Conservation (phyloP, 1,140 invertebrate genomes). For the Berghia stephanieae region DNA sequence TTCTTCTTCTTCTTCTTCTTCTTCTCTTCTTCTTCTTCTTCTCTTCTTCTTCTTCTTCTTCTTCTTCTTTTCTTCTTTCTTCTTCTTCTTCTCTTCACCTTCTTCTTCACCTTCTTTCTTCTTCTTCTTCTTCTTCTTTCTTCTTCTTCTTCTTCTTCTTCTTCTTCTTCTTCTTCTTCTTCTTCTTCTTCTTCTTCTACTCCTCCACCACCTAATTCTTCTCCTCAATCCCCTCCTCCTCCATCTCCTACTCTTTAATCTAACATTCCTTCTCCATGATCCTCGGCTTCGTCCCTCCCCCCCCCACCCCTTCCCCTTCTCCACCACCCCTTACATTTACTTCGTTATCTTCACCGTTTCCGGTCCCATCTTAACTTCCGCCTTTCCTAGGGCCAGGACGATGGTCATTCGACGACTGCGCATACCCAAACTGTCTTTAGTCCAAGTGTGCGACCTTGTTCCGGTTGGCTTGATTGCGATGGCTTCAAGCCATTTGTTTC, state of each 20-base stretch:
- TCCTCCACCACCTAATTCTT: not conserved
- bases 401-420: too few relatives aligned
- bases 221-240: not conserved
- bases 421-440: too few relatives aligned
- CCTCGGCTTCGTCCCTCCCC: not conserved
- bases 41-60: not conserved
- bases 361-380: too few relatives aligned
- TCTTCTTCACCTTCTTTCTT: not conserved
- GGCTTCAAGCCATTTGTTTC: too few relatives aligned
- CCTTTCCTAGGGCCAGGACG: too few relatives aligned
- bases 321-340: not conserved
- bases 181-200: not conserved
- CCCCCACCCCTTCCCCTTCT: constrained; percentile 1
- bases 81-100: not conserved
- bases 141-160: not conserved
- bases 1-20: not conserved
- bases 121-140: constrained; percentile 7
- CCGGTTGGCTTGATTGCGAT: too few relatives aligned
- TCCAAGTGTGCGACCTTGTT: too few relatives aligned
- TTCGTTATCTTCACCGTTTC: too few relatives aligned
- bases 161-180: not conserved
- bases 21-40: not conserved
- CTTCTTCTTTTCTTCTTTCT: not conserved
- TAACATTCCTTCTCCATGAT: not conserved
- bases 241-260: not conserved